A percentile compares a stretch with the other conserved stretches of the same genome.
phyloP scores from a whole-genome alignment of 2,888 invertebrate genomes.

The Hemicrepidius hirtus region DNA sequence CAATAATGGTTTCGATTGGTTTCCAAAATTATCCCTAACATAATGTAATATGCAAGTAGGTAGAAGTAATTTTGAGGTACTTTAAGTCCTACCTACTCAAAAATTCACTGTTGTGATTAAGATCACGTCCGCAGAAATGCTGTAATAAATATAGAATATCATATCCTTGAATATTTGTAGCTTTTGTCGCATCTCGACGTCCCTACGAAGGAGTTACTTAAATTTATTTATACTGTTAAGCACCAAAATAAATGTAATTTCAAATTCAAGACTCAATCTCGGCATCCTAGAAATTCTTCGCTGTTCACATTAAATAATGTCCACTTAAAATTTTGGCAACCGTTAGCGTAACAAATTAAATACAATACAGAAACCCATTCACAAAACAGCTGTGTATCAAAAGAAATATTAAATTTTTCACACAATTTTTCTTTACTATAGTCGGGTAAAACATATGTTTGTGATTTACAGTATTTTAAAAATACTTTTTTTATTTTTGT shows the following conservation, averaged over 20 bases:
- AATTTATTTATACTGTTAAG: not conserved
- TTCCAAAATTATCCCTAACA: no score
- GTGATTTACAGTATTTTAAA: conserved; percentile 14
- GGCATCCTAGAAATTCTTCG: not conserved
- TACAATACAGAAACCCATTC: not conserved
- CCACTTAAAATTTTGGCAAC: conserved; percentile 4
- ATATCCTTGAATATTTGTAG: conserved; percentile 4
- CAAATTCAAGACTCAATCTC: not conserved
- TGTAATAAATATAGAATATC: conserved; percentile 16
- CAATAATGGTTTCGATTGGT: no score
- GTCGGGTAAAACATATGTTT: conserved; percentile 14
- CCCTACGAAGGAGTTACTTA: not conserved
- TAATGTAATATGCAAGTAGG: no score
- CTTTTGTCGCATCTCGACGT: conserved; percentile 7
- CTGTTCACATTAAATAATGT: not conserved
- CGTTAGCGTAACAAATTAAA: not conserved
- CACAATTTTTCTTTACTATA: not conserved
- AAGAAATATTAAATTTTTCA: conserved; percentile 17
- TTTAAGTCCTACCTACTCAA: no score
- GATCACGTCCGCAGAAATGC: conserved; percentile 15
- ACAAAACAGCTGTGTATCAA: not conserved
- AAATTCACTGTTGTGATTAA: conserved; percentile 9
- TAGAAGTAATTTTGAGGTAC: no score
- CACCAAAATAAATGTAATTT: no score
- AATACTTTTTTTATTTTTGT: conserved; percentile 12